A percentile compares a stretch with the other conserved stretches of the same genome.
phyloP scores from a whole-genome alignment of 2,113 vertebrate species.

The Eurypyga helias region DNA sequence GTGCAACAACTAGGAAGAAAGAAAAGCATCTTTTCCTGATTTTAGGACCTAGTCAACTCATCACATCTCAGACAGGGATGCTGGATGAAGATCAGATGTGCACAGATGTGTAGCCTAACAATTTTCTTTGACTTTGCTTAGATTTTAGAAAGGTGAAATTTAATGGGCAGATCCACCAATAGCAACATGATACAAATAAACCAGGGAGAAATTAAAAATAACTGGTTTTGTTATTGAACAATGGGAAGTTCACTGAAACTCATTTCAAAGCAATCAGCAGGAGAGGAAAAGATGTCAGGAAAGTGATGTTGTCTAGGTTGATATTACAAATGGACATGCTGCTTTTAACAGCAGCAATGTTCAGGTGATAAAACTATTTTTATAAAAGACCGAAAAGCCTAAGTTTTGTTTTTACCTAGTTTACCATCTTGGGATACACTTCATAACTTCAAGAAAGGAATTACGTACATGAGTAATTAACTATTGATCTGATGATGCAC shows the following conservation, averaged over 20 bases:
- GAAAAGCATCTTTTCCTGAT: neutral
- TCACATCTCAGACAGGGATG: neutral
- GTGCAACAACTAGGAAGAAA: neutral
- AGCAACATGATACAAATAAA: neutral
- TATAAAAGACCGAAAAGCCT: neutral
- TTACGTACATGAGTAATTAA: neutral
- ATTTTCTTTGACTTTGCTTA: neutral
- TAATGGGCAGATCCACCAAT: neutral
- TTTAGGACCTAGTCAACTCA: neutral
- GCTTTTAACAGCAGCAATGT: neutral
- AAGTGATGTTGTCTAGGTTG: neutral
- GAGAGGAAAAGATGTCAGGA: neutral
- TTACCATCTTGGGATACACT: neutral
- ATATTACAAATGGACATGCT: neutral
- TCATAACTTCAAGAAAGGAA: neutral
- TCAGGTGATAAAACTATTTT: neutral
- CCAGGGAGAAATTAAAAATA: neutral
- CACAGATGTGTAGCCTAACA: neutral
- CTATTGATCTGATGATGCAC: neutral
- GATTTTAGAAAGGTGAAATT: neutral
- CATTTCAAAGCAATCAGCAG: neutral
- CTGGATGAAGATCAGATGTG: neutral
- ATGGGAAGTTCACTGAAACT: neutral
- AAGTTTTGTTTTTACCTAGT: neutral
- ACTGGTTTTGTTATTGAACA: neutral